These are phyloP conservation scores for Lithobates pipiens DNA, from an alignment of 2,797 vertebrate species.

Conservation along the genomic window DNA sequence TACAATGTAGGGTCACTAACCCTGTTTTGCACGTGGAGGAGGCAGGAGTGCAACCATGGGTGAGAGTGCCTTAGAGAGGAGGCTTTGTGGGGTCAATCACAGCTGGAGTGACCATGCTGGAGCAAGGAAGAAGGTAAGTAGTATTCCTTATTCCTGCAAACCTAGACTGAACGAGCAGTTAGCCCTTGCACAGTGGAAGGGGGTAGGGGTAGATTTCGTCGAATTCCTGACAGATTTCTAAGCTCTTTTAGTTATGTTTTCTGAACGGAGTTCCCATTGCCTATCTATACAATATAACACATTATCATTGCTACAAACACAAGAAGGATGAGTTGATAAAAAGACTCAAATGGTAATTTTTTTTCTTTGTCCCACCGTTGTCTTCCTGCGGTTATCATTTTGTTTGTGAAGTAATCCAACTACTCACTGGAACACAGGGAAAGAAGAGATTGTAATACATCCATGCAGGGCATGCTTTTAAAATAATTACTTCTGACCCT, in stretches of 20 bases:
- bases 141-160: too few species aligned
- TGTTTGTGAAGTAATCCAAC: constrained; percentile 31
- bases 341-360: constrained; percentile 17
- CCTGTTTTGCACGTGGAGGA: too few species aligned
- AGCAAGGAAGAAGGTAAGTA: too few species aligned
- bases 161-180: too few species aligned
- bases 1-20: too few species aligned
- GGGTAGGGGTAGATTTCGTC: too few species aligned
- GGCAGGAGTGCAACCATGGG: too few species aligned
- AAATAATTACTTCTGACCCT: constrained; percentile 70
- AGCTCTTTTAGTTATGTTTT: not conserved
- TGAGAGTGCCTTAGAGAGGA: too few species aligned
- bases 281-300: not conserved
- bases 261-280: not conserved
- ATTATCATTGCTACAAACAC: constrained; percentile 12
- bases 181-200: too few species aligned
- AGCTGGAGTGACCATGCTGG: too few species aligned
- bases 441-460: not conserved
- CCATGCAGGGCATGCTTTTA: constrained; percentile 67
- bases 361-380: constrained; percentile 8
- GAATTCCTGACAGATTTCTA: not conserved
- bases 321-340: constrained; percentile 33
- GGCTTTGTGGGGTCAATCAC: too few species aligned
- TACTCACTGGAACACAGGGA: constrained; percentile 28
- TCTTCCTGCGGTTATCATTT: constrained; percentile 36